phyloP scores from a whole-genome alignment of 2,797 vertebrate species.

The Synanceia verrucosa region DNA sequence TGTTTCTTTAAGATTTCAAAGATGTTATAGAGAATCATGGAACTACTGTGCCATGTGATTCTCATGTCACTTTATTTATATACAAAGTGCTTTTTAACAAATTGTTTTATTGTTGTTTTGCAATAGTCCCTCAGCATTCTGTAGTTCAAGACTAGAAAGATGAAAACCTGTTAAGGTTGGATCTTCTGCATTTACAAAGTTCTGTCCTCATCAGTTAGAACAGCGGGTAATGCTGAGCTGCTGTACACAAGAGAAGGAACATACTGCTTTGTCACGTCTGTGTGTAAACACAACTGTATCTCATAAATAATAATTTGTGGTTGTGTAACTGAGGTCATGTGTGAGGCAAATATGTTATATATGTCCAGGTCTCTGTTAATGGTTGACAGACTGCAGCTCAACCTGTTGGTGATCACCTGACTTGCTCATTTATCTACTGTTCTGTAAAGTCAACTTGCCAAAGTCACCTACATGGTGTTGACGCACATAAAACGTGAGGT shows the following conservation, averaged over 20 bases:
- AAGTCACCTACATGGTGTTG: too few relatives aligned
- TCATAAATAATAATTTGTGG: conserved; percentile 8
- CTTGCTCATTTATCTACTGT: not conserved
- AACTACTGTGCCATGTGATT: not conserved
- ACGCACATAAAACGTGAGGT: not conserved
- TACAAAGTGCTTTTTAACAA: not conserved
- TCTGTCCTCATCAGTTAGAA: not conserved
- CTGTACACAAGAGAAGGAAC: conserved; percentile 6
- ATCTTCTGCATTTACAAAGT: not conserved
- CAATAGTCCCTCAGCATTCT: not conserved
- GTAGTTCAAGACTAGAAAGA: not conserved
- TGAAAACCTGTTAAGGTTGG: not conserved
- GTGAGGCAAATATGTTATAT: not conserved
- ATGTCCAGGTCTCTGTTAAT: conserved; percentile 16
- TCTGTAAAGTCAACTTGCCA: not conserved
- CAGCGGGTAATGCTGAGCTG: conserved; percentile 10
- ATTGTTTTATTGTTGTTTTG: not conserved
- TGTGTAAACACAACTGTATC: not conserved
- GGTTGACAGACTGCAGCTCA: not conserved
- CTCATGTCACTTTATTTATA: conserved; percentile 16
- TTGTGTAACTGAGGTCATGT: conserved; percentile 8
- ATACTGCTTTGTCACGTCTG: not conserved
- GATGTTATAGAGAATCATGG: not conserved
- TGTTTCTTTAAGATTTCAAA: conserved; percentile 13
- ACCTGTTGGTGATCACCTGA: not conserved